phyloP scores from a whole-genome alignment of 2,888 invertebrate species.

The Crematogaster levior region DNA sequence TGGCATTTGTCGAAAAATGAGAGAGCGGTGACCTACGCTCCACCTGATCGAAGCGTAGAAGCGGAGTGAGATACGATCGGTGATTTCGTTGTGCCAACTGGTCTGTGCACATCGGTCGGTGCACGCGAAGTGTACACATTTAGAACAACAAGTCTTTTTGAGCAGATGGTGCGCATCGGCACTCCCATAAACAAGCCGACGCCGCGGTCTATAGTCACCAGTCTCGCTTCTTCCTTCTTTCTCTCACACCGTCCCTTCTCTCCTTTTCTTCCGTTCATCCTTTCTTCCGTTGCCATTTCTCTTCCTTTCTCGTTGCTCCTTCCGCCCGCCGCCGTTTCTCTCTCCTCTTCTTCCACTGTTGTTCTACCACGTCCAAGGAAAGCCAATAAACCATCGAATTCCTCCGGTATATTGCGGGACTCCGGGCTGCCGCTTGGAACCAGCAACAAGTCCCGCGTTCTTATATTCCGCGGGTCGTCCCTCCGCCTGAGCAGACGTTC shows the following conservation, averaged over 20 bases:
- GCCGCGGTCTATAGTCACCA: constrained; percentile 78
- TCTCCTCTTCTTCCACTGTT: constrained; percentile 70
- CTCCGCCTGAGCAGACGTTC: constrained; percentile 67
- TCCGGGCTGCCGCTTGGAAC: constrained; percentile 75
- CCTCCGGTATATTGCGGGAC: constrained; percentile 81
- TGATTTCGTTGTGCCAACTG: constrained; percentile 62
- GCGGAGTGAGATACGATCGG: constrained; percentile 58
- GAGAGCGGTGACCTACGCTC: constrained; percentile 27
- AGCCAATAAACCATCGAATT: constrained; percentile 85
- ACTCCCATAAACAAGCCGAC: constrained; percentile 82
- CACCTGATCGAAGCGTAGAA: constrained; percentile 16
- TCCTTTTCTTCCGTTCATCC: constrained; percentile 53
- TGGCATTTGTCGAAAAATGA: constrained; percentile 44
- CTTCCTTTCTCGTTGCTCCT: constrained; percentile 62
- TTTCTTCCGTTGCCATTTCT: constrained; percentile 64
- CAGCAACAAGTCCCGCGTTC: constrained; percentile 84
- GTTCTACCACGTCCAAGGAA: constrained; percentile 82
- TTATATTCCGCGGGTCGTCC: constrained; percentile 80
- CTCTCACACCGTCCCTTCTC: constrained; percentile 45
- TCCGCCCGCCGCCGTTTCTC: constrained; percentile 54
- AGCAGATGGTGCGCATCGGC: constrained; percentile 82
- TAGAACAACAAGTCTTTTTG: constrained; percentile 82
- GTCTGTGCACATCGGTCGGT: constrained; percentile 46
- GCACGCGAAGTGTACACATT: constrained; percentile 75
- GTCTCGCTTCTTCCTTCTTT: constrained; percentile 58